Conservation (phyloP, 2,888 invertebrate genomes). For the Limnephilus auricula region DNA sequence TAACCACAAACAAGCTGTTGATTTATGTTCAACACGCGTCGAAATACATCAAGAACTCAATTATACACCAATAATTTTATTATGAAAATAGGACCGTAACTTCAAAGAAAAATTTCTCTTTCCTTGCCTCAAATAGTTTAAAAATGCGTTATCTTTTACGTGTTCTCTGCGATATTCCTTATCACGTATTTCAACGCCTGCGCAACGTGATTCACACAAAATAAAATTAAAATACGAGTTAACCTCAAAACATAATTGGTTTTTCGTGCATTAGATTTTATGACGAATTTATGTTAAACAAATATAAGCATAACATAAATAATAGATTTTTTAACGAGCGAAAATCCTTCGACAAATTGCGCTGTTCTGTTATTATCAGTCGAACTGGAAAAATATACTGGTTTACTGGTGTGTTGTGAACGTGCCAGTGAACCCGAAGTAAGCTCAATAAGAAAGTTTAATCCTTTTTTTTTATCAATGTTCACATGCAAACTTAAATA, state of each 20-base stretch:
- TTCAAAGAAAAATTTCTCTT: constrained; percentile 23
- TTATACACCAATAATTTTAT: neutral
- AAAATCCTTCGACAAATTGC: too few relatives aligned
- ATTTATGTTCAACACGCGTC: neutral
- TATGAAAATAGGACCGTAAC: neutral
- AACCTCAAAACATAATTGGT: neutral
- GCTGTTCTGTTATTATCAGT: too few relatives aligned
- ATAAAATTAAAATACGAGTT: neutral
- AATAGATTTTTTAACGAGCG: too few relatives aligned
- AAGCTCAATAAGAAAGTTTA: too few relatives aligned
- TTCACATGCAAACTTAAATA: too few relatives aligned
- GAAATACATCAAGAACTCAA: neutral
- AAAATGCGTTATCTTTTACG: neutral
- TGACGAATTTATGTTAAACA: neutral
- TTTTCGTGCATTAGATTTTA: neutral
- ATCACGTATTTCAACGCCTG: constrained; percentile 26
- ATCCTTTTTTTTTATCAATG: too few relatives aligned
- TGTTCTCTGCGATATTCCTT: neutral
- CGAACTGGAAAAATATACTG: too few relatives aligned
- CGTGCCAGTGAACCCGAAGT: too few relatives aligned
- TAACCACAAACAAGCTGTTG: neutral
- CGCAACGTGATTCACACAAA: neutral
- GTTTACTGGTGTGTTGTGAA: too few relatives aligned
- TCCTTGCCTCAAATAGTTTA: constrained; percentile 9
- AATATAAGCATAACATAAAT: neutral